phyloP scores from a whole-genome alignment of 2,888 invertebrate genomes.

The Coelogynopora nodosa region DNA sequence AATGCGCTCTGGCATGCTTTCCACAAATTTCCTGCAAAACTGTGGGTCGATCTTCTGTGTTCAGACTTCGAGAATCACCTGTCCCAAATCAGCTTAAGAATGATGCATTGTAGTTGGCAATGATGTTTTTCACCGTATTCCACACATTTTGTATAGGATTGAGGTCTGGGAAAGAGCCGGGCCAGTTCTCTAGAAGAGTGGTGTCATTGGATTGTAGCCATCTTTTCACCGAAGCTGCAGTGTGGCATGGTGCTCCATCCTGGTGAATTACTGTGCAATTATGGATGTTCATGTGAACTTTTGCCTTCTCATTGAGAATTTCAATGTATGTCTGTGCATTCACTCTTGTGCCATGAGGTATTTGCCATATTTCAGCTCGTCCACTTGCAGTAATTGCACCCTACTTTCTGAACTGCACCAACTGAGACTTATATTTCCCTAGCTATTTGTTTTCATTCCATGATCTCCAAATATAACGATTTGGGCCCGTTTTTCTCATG shows the following conservation, averaged over 20 bases:
- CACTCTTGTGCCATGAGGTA: slow-evolving; percentile 10
- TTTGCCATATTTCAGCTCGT: neutral
- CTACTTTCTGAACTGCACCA: slow-evolving; percentile 33
- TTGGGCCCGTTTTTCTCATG: slow-evolving; percentile 10
- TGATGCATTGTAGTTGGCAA: slow-evolving; percentile 17
- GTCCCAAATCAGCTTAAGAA: neutral
- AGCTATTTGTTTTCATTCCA: slow-evolving; percentile 5
- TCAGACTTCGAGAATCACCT: slow-evolving; percentile 17
- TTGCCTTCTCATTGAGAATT: neutral
- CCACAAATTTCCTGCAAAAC: slow-evolving; percentile 30
- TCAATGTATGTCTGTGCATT: slow-evolving; percentile 21
- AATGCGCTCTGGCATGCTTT: slow-evolving; percentile 18
- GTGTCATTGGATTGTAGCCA: slow-evolving; percentile 2
- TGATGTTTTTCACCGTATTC: slow-evolving; percentile 26
- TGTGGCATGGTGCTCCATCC: slow-evolving; percentile 32
- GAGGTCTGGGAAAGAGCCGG: slow-evolving; percentile 24
- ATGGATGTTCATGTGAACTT: neutral
- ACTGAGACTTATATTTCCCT: neutral
- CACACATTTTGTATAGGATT: slow-evolving; percentile 25
- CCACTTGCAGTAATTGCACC: slow-evolving; percentile 21
- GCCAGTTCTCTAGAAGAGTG: slow-evolving; percentile 33
- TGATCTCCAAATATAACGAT: slow-evolving; percentile 14
- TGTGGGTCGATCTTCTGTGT: neutral
- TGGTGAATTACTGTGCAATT: slow-evolving; percentile 28
- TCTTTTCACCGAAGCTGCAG: neutral